Base-by-base conservation (phyloP, 2,113 vertebrate species). In the Ptilorrhoa leucosticta region DNA sequence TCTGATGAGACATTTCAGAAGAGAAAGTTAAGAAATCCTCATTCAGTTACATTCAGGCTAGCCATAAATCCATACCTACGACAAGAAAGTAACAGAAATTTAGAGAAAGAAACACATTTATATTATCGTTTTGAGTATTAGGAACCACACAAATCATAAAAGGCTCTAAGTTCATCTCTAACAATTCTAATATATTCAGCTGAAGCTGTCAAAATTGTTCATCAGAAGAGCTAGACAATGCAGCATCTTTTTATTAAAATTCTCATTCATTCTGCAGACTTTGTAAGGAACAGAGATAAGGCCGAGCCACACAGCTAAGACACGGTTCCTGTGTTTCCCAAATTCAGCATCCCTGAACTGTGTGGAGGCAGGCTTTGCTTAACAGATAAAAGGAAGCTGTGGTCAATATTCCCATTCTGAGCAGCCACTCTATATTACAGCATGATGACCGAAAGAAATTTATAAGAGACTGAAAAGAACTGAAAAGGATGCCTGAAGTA, bases 11-110 rank as follows among this genome's bases (percentile, higher is more conserved):
- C 10, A 73, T 72, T 83, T 85, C 45, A 83, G 51, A 83, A 63
- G 5, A 77, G 45, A 80, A 60, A 89, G 87, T 65, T 86, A 96
- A 31, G 47, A 92, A 97, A 89, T 83, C 33, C 31, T 69, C 64
- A 66, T 61, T 81, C 71, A 60, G 44, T 71, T 80, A 66, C 42
- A 89, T 79, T 85, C 72, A 95, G 72, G 66, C 31, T 45, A 97
- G 37, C 14, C 47, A 91, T 86, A 94, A 95, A 82, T 89, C 60
- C 61, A 6, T 57, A 63, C 2, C 51, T 72, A 64, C 15, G 48
- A 87, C 39, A 91, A 83, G 31, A 90, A 83, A 45, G 13, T 45
- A 86, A 94, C 8, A 72, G 15, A 69, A 51, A 47, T 90, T 87
- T 84, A 93, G 9, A 93, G 70, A 88, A 40, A 73, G 42, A 21